Base-by-base conservation (phyloP, 2,888 invertebrate species). In the Coenonympha arcania region DNA sequence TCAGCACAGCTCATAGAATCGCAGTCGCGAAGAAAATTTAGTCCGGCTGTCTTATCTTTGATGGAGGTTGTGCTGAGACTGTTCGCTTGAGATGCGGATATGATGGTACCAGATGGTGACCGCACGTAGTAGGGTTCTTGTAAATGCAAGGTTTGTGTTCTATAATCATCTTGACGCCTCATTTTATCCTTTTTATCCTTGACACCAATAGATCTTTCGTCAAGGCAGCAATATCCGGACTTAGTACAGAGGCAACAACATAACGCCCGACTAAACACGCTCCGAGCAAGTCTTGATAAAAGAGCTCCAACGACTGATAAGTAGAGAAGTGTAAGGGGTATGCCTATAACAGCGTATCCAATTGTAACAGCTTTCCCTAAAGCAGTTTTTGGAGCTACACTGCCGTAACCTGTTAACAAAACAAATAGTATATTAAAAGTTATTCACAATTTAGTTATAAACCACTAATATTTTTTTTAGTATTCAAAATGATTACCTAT, bases 351-450 rank as follows among this genome's bases (percentile, higher is more conserved):
- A 30, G 95, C 95, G 77, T 95, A 95, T 13, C 92, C 92, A 80
- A 95, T 91, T n/a, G 97, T 97, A 2, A 96, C 93, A 28, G 95
- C 91, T 76, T 97, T 95, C 5, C 97, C 97, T 54, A 95, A 83
- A n/a, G 93, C 91, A 19, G 97, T 96, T 64, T 92, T 91, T 0
- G 97, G 96, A 0, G 96, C 93, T 47, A 96, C 93, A 76, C 95
- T 96, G 49, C 97, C 97, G 70, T 96, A 98, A 63, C 97, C 96
- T 96, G 88, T 0, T 82, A 87, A 63, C 58, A 59, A 52, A 34
- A 26, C 22, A 36, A 18, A 34, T 13, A 2, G 15, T 19, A 24
- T 20, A n/a, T 36, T 24, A 2, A 11, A 8, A 36, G 30, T 22
- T 6, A 20, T 8, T 9, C 2, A 16, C 6, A 8, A 16, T 15